Conservation (phyloP, 2,888 invertebrate genomes). For the Pteria penguin region DNA sequence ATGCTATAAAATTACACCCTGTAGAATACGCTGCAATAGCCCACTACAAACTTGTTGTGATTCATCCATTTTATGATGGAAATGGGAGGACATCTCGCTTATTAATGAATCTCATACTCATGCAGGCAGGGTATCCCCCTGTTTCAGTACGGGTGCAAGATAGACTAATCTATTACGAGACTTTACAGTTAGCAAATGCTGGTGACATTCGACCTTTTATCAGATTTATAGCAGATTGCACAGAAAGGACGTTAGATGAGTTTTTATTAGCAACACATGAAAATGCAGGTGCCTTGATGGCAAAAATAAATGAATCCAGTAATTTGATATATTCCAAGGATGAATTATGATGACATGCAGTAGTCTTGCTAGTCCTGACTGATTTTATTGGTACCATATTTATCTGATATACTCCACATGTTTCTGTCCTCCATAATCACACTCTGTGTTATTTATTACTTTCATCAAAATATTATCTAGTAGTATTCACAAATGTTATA, state of each 20-base stretch:
- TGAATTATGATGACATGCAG: constrained; percentile 12
- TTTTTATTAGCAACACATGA: constrained; percentile 83
- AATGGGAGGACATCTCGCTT: constrained; percentile 97
- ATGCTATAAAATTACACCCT: constrained; percentile 91
- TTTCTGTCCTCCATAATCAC: neutral
- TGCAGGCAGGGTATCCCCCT: constrained; percentile 96
- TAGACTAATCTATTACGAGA: constrained; percentile 87
- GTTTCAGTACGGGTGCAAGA: constrained; percentile 94
- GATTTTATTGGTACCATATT: neutral
- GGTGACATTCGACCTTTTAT: constrained; percentile 98
- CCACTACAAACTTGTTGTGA: constrained; percentile 97
- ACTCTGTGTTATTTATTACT: too few species aligned
- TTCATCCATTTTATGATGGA: constrained; percentile 98
- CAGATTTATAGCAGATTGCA: constrained; percentile 93
- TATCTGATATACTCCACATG: neutral
- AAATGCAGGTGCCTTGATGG: constrained; percentile 49
- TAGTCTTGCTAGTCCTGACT: too few species aligned
- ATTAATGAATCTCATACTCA: constrained; percentile 95
- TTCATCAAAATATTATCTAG: too few species aligned
- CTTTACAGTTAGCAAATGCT: constrained; percentile 93
- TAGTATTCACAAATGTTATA: too few species aligned
- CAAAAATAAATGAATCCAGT: constrained; percentile 30
- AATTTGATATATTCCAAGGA: constrained; percentile 37
- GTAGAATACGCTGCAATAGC: constrained; percentile 96
- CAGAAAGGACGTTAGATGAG: constrained; percentile 92